Evolutionary conservation across 2,113 vertebrate species (phyloP), one percentile per base, ranked within the genome.

Genomic region (Orcinus orca): DNA sequence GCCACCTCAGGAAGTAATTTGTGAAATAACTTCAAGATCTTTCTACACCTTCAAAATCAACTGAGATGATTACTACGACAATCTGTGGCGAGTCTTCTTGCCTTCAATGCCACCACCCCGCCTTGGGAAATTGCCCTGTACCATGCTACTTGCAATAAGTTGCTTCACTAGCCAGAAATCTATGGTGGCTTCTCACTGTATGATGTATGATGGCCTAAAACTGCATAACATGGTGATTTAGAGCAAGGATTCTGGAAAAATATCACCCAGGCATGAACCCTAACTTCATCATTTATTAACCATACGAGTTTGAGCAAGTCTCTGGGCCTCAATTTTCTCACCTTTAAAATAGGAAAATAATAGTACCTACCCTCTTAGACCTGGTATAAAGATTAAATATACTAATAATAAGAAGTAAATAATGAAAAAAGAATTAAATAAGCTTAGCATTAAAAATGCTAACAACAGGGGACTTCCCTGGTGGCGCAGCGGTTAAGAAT

Each of bases 311-410:
- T 91, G 26, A 90, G 21, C 63, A 80, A 68, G 29, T 93, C 67
- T 81, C 74, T 94, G 53, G 71, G 38, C 36, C 62, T 95, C 73
- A 36, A 14, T 90, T 93, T 97, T 87, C 60, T 95, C 71, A 36
- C 74, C 38, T 73, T 8, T 77, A 91, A 88, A 97, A 88, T 4
- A 96, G 23, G 55, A 94, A 95, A 94, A 86, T 74, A 94, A 95
- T 20, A 79, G n/a, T 70, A 31, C 29, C 83, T 89, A 89, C n/a
- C n/a, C 65, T 88, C 44, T 58, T 77, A 71, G 63, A 33, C 20
- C n/a, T 95, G 29, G 25, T 76, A 82, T 91, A 95, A 91, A 55
- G 12, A 83, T 88, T 90, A 98, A 92, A 85, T 44, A 90, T 26
- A 6, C 36, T 79, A 92, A 84, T 60, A 92, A 29, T 62, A 55